phyloP scores from a whole-genome alignment of 37 sponge, comb jelly and placozoan species.

The Sycon ciliatum region DNA sequence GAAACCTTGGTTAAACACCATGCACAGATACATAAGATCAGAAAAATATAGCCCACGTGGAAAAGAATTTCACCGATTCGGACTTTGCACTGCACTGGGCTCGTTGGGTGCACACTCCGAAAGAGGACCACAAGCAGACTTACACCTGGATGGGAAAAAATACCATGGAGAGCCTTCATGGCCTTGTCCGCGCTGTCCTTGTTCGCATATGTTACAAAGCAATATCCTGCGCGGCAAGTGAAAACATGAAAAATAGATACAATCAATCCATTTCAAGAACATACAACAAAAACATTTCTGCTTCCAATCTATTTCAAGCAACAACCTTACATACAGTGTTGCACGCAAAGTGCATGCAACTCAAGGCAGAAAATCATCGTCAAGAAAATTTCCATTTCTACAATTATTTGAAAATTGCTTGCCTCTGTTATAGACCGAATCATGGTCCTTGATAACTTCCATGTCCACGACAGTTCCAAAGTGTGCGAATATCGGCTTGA shows the following conservation, averaged over 20 bases:
- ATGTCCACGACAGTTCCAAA: constrained; percentile 71
- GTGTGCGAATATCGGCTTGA: constrained; percentile 60
- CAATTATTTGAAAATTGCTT: not conserved
- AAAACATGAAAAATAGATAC: no score
- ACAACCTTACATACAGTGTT: not conserved
- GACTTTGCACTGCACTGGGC: no score
- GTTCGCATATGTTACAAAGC: constrained; percentile 61
- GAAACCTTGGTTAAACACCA: not conserved
- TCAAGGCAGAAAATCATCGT: no score
- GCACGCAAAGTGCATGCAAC: no score
- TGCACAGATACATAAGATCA: not conserved
- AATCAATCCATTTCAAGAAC: not conserved
- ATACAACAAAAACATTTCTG: not conserved
- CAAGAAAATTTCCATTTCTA: no score
- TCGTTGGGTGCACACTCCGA: constrained; percentile 5
- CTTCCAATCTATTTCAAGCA: not conserved
- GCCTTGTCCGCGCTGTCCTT: constrained; percentile 67
- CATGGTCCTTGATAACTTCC: constrained; percentile 52
- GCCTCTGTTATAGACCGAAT: constrained; percentile 62
- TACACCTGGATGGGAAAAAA: constrained; percentile 70
- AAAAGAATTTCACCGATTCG: no score
- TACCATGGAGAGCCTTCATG: constrained; percentile 63
- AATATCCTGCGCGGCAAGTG: constrained; percentile 52
- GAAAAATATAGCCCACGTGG: not conserved
- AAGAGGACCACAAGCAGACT: not conserved